These are phyloP conservation scores for Zelostemma sp. DNA, from an alignment of 1,140 invertebrate genomes.

Conservation along the genomic window DNA sequence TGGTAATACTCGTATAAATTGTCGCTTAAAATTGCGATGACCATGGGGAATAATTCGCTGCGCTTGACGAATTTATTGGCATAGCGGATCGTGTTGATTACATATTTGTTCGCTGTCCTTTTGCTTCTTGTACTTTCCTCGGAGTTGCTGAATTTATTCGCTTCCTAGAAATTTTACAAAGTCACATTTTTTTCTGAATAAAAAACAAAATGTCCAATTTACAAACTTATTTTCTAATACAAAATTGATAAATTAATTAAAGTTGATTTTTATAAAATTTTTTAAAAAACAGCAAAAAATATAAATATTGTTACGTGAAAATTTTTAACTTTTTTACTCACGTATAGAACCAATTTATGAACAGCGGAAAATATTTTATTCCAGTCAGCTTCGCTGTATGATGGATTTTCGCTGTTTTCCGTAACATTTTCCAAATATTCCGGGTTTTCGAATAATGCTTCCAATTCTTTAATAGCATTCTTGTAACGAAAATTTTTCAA, in stretches of 20 bases:
- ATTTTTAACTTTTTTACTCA: no score
- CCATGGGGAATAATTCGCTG: not conserved
- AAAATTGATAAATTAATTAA: no score
- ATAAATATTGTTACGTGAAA: no score
- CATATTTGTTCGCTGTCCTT: not conserved
- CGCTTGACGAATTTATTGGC: not conserved
- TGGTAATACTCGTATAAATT: not conserved
- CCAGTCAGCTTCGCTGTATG: not conserved
- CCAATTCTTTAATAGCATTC: not conserved
- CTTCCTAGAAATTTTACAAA: not conserved
- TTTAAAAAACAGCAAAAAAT: no score
- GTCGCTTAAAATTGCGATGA: not conserved
- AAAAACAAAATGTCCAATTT: no score
- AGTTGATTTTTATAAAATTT: no score
- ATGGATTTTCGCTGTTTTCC: not conserved
- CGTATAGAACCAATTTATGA: constrained; percentile 1
- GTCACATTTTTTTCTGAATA: no score
- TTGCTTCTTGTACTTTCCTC: not conserved
- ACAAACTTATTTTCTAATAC: no score
- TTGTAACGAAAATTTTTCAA: not conserved
- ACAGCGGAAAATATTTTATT: not conserved
- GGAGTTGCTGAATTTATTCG: not conserved
- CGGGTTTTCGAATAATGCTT: not conserved
- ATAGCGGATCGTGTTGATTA: not conserved
- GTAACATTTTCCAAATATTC: not conserved